Conservation (phyloP, 2,113 vertebrate species). For the Hippocampus barbouri region DNA sequence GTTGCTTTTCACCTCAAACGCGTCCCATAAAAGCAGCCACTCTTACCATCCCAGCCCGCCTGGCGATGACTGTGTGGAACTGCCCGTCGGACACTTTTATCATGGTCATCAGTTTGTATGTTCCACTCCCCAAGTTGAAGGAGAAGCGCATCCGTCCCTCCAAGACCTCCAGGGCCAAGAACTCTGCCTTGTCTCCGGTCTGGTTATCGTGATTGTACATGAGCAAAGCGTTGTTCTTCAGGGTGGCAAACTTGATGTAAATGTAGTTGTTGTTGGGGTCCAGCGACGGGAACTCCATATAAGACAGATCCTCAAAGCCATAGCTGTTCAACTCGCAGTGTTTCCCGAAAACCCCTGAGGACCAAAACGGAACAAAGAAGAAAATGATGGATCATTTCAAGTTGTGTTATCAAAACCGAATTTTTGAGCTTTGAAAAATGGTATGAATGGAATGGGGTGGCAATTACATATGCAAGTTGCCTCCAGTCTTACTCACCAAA, state of each 20-base stretch:
- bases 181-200: constrained; percentile 89
- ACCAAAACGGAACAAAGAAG: constrained; percentile 29
- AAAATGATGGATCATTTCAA: constrained; percentile 24
- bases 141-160: constrained; percentile 87
- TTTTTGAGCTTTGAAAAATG: background rate
- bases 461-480: constrained; percentile 24
- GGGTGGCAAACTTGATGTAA: constrained; percentile 95
- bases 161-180: constrained; percentile 87
- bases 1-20: constrained; percentile 3
- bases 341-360: constrained; percentile 92
- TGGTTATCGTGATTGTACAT: constrained; percentile 96
- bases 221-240: constrained; percentile 83
- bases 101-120: constrained; percentile 84
- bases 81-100: constrained; percentile 92
- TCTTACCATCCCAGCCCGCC: constrained; percentile 93
- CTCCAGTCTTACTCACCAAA: constrained; percentile 83
- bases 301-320: constrained; percentile 93
- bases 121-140: constrained; percentile 90
- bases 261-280: constrained; percentile 98
- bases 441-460: background rate
- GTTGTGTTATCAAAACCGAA: constrained; percentile 31
- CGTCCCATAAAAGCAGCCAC: background rate
- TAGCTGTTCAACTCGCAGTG: constrained; percentile 98
- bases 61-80: constrained; percentile 93
- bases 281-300: constrained; percentile 96